Evolutionary conservation across 1,140 invertebrate species (phyloP), one percentile per base, ranked within the genome.

Genomic region (Drosophila insularis): DNA sequence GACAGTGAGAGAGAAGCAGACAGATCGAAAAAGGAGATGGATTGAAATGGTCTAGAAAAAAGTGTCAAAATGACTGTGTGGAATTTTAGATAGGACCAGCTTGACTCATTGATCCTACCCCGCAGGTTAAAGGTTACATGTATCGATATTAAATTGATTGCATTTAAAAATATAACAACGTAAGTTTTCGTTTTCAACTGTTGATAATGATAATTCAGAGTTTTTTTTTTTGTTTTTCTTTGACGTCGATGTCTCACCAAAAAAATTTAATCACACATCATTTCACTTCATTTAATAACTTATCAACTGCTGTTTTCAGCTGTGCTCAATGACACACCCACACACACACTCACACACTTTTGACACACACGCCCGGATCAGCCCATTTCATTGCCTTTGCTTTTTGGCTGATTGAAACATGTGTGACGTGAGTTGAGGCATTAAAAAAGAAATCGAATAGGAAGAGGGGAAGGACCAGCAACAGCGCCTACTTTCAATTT

Each of bases 231-330:
- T 35, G 7, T 10, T 70, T 71, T 74, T 78, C 78, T 81, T 81
- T 74, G 19, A n/a, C 19, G 14, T 35, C 23, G 27, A 4, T 27
- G 27, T 58, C 17, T 19, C 4, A 37, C 14, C 14, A 11, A 74
- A 39, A 63, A 63, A 74, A 74, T 75, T 75, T 76, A 62, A 85
- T 85, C 81, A 78, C 64, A 63, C 70, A 65, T 75, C 78, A 75
- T 81, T 85, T 87, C 74, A 78, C 62, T 73, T 78, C 70, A 87
- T 87, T 81, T 78, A 70, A 72, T 82, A 81, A 75, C 63, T 85
- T 85, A 81, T 87, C 81, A 74, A 53, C 66, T 59, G 46, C n/a
- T 31, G 46, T 11, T 27, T 21, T 66, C 61, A 68, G 50, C 54
- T 64, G 65, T 71, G 64, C 76, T 54, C 74, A 58, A 37, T 55